Base-by-base conservation (phyloP, 2,113 vertebrate genomes). In the Planiliza haematocheilus region DNA sequence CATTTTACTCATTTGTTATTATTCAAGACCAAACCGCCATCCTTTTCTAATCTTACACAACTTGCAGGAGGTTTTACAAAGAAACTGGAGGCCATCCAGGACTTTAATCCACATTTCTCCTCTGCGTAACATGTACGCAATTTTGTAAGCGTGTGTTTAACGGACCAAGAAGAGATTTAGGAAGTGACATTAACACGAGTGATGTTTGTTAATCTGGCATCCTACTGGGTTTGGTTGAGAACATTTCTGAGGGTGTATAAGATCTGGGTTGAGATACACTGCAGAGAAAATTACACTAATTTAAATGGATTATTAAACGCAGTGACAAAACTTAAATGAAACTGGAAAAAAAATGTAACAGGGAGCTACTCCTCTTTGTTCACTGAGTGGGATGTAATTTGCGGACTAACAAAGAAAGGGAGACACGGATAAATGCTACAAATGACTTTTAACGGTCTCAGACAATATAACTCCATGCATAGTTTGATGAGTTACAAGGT, bases 231-330 rank as follows among this genome's bases (percentile, higher is more conserved):
- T 68, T 41, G 37, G 0, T 20, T 45, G 42, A 38, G n/a, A 53
- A 17, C 18, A 43, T 69, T 46, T 56, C 51, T 51, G 43, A 20
- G 12, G 37, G 7, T 52, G 14, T 7, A 16, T 10, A 39, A 36
- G 20, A 20, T 51, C 46, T 34, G 6, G 48, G 50, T 52, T 37
- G 48, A 34, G 21, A 12, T 20, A 42, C 11, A 42, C 30, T 30
- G 70, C 36, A n/a, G 37, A 18, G 52, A 45, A 43, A 82, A 70
- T 51, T 0, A 56, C 8, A 18, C 8, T 42, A 55, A 63, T 63
- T 79, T 52, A 68, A 51, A 67, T n/a, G 7, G 8, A 56, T 63
- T 65, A 53, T 46, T 55, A 38, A 83, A 62, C 20, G 41, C 3
- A 17, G 38, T 66, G 38, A 56, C 20, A 64, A 49, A 74, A 18